A percentile compares a stretch with the other conserved stretches of the same genome.
These are phyloP conservation scores for Solenodon paradoxus DNA, from an alignment of 2,113 vertebrate genomes.

Conservation along the genomic window DNA sequence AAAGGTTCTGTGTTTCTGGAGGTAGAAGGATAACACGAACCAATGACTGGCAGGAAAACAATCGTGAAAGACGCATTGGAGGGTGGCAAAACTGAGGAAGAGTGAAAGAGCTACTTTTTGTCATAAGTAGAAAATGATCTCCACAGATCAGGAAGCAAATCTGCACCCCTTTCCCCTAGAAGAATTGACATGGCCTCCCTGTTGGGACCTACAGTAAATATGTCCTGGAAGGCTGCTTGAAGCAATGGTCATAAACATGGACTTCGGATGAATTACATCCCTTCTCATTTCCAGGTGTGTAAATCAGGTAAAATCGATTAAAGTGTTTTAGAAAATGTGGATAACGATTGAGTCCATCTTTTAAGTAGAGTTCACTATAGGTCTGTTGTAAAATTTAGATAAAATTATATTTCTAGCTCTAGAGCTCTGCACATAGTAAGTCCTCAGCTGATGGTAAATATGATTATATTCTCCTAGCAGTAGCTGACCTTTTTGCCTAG, in stretches of 20 bases:
- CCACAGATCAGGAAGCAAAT: background rate
- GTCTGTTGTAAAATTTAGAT: background rate
- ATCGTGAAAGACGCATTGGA: background rate
- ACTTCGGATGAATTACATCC: background rate
- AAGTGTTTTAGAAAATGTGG: background rate
- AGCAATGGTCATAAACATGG: background rate
- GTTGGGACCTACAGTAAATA: background rate
- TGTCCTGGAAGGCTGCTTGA: rapidly evolving
- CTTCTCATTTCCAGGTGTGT: background rate
- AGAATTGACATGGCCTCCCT: background rate
- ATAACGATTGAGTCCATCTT: background rate
- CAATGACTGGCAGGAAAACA: no score
- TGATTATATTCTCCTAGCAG: background rate
- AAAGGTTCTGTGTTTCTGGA: background rate
- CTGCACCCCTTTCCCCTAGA: background rate
- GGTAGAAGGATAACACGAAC: background rate
- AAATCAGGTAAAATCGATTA: background rate
- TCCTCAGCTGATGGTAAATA: background rate
- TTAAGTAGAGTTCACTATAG: no score
- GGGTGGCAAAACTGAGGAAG: background rate
- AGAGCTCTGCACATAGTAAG: background rate
- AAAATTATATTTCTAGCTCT: background rate
- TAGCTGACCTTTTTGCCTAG: background rate
- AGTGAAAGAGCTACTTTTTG: background rate
- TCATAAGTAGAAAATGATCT: no score